Conservation (phyloP, 2,797 vertebrate species). For the Clarias pachynema region DNA sequence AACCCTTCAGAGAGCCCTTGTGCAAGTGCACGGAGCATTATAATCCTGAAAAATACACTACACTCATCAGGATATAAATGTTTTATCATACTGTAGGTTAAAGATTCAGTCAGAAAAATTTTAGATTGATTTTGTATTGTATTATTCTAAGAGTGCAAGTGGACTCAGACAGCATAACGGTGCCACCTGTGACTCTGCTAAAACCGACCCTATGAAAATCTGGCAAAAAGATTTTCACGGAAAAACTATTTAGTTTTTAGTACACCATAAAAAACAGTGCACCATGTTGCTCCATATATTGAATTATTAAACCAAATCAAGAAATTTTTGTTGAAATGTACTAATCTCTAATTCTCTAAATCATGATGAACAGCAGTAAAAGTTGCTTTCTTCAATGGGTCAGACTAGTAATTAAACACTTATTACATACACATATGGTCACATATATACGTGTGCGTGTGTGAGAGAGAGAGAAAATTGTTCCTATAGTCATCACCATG, state of each 20-base stretch:
- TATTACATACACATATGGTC: background rate
- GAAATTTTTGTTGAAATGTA: background rate
- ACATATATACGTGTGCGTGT: too few species aligned
- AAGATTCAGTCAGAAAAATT: background rate
- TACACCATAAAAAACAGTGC: background rate
- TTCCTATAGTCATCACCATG: slow-evolving; percentile 41
- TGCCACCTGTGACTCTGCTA: background rate
- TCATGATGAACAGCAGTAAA: background rate
- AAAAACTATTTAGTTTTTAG: background rate
- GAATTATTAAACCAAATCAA: background rate
- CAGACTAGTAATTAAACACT: background rate
- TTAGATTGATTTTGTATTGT: background rate
- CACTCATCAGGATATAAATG: background rate
- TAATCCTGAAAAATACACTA: background rate
- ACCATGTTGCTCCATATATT: too few species aligned
- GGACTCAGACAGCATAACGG: background rate
- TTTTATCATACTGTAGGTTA: background rate
- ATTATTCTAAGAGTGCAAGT: background rate
- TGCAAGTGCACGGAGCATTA: too few species aligned
- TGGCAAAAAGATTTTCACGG: background rate
- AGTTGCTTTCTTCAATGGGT: background rate
- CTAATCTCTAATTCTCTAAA: background rate
- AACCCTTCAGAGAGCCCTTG: background rate
- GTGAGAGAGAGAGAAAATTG: too few species aligned
- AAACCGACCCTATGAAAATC: background rate